These are phyloP conservation scores for Hypothenemus hampei DNA, from an alignment of 1,140 invertebrate species.

Conservation along the genomic window DNA sequence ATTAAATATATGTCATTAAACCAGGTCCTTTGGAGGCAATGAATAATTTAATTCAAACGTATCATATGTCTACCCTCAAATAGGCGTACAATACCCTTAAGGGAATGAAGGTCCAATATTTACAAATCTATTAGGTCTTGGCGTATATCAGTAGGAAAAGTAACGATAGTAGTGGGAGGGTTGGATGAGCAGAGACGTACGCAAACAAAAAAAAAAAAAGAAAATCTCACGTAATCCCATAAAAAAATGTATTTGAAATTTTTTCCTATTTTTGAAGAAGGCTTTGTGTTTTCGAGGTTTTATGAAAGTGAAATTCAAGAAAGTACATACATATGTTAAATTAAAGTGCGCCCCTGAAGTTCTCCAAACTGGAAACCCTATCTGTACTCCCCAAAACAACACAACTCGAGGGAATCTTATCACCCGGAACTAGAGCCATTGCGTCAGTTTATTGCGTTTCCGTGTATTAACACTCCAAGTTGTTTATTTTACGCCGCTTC, in stretches of 20 bases:
- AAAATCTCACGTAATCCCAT: neutral
- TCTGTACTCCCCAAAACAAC: neutral
- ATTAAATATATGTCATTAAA: slow-evolving; percentile 9
- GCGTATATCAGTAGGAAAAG: slow-evolving; percentile 21
- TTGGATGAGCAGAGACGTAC: neutral
- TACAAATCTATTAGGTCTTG: slow-evolving; percentile 28
- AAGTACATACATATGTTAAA: neutral
- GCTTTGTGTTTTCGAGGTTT: neutral
- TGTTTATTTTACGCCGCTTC: slow-evolving; percentile 19
- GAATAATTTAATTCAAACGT: slow-evolving; percentile 25
- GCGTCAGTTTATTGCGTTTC: slow-evolving; percentile 27
- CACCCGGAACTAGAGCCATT: slow-evolving; percentile 18
- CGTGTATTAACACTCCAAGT: slow-evolving; percentile 25
- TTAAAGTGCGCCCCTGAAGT: neutral
- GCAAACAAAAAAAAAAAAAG: neutral
- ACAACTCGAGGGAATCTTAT: slow-evolving; percentile 22
- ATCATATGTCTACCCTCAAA: slow-evolving; percentile 27
- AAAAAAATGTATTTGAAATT: no score
- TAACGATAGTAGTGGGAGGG: neutral
- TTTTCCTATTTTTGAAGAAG: neutral
- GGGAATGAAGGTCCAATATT: slow-evolving; percentile 20
- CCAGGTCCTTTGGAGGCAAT: slow-evolving; percentile 19
- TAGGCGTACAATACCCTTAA: slow-evolving; percentile 15
- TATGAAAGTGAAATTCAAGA: neutral
- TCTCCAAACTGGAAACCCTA: slow-evolving; percentile 16